These are phyloP conservation scores for Gymnocephalus cernua DNA, from an alignment of 2,113 vertebrate species.

Conservation along the genomic window DNA sequence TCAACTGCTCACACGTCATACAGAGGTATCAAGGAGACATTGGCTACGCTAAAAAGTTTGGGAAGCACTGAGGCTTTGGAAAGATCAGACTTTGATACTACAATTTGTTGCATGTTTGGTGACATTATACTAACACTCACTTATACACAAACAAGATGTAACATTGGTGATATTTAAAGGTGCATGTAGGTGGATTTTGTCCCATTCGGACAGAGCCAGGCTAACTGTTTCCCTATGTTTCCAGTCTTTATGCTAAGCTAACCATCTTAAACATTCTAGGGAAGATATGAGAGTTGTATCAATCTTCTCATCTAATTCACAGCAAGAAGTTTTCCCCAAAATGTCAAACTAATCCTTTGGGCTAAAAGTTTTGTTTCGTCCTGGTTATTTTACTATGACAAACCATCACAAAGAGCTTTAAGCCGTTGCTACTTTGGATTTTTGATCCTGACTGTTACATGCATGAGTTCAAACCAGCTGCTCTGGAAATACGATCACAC, in stretches of 20 bases:
- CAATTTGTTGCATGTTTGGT: no score
- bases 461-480: constrained; percentile 20
- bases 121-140: no score
- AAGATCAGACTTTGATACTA: no score
- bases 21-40: background rate
- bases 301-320: background rate
- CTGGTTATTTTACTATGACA: background rate
- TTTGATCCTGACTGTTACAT: background rate
- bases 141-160: background rate
- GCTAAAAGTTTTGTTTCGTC: background rate
- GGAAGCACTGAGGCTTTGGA: no score
- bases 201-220: no score
- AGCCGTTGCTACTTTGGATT: background rate
- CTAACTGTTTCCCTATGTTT: background rate
- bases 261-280: background rate
- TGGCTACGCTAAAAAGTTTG: no score
- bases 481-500: constrained; percentile 25
- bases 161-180: background rate
- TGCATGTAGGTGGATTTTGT: background rate
- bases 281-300: background rate
- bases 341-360: background rate
- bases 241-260: background rate
- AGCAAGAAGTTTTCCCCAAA: background rate
- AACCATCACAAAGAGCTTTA: background rate
- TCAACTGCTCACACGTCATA: background rate